Percentiles rank a stretch among this genome's conserved stretches.
Conservation (phyloP, 2,888 invertebrate genomes). For the Keiferia lycopersicella region DNA sequence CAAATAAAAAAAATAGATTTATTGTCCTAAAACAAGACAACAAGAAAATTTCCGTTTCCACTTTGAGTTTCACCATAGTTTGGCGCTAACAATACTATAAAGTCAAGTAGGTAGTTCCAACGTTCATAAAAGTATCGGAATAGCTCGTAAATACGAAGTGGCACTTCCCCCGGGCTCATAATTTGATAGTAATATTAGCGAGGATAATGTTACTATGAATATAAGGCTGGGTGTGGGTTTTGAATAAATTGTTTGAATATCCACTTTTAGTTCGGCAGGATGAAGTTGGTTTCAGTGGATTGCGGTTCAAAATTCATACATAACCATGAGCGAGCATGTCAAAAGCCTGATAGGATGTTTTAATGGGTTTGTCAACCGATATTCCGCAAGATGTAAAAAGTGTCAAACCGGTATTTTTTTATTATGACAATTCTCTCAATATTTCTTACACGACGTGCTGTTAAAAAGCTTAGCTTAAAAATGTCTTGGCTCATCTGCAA, state of each 20-base stretch:
- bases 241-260: slow-evolving; percentile 8
- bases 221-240: slow-evolving; percentile 12
- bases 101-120: slow-evolving; percentile 34
- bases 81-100: slow-evolving; percentile 45
- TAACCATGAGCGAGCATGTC: background rate
- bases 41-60: slow-evolving; percentile 9
- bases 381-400: no score
- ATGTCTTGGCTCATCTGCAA: no score
- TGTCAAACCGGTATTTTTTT: no score
- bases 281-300: background rate
- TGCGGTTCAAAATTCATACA: background rate
- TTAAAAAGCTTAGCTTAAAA: no score
- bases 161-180: slow-evolving; percentile 44
- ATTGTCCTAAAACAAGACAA: background rate
- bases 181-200: slow-evolving; percentile 33
- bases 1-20: background rate
- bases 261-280: slow-evolving; percentile 17
- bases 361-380: no score
- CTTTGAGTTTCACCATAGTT: slow-evolving; percentile 20
- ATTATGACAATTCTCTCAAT: no score
- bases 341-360: no score
- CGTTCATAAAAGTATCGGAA: slow-evolving; percentile 26
- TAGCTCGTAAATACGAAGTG: slow-evolving; percentile 55
- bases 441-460: no score
- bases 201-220: slow-evolving; percentile 25